Evolutionary conservation across 1,140 invertebrate species (phyloP).

Genomic region (Centruroides sculpturatus): DNA sequence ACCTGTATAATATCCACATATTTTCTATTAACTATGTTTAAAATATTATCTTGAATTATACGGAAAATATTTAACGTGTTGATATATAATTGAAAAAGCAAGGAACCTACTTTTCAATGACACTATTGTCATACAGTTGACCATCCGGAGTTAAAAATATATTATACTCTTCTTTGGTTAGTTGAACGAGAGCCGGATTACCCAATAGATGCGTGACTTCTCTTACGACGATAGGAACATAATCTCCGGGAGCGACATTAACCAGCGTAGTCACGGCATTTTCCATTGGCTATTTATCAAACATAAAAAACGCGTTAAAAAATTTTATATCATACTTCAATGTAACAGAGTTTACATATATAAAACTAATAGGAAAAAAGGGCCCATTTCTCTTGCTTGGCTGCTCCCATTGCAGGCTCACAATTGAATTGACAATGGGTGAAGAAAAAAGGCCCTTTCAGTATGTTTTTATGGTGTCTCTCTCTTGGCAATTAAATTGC

Average conservation of each 20-base stretch:
- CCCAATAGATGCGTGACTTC: slow-evolving; percentile 41
- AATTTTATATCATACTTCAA: slow-evolving; percentile 26
- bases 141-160: slow-evolving; percentile 78
- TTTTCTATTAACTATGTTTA: no score
- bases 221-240: slow-evolving; percentile 42
- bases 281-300: slow-evolving; percentile 35
- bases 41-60: no score
- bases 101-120: slow-evolving; percentile 54
- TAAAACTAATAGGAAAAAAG: no score
- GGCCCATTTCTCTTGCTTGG: no score
- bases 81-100: not conserved
- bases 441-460: no score
- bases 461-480: no score
- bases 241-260: slow-evolving; percentile 43
- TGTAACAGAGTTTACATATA: not conserved
- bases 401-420: no score
- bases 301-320: slow-evolving; percentile 18
- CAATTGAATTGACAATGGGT: no score
- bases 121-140: slow-evolving; percentile 76
- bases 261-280: slow-evolving; percentile 37
- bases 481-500: no score
- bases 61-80: no score
- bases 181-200: slow-evolving; percentile 48
- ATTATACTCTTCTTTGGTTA: slow-evolving; percentile 75
- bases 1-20: no score